phyloP scores from a whole-genome alignment of 2,888 invertebrate genomes.

The Xiphydria camelus region DNA sequence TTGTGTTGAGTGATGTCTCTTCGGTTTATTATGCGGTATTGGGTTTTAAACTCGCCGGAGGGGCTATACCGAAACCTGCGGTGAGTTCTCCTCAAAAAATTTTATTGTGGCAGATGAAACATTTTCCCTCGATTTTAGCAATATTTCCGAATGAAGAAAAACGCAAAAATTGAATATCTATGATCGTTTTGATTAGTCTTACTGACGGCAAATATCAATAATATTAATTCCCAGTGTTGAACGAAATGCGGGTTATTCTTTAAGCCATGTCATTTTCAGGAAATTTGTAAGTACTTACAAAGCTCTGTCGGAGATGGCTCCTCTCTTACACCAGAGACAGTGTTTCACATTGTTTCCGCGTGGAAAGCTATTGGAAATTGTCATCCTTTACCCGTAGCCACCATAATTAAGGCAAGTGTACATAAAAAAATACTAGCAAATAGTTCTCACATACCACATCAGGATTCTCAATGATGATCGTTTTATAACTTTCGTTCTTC shows the following conservation, averaged over 20 bases:
- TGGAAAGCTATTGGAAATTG: slow-evolving; percentile 66
- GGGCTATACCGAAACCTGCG: slow-evolving; percentile 62
- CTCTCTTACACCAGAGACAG: slow-evolving; percentile 55
- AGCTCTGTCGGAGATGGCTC: slow-evolving; percentile 51
- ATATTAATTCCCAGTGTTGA: too few relatives aligned
- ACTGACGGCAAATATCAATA: slow-evolving; percentile 33
- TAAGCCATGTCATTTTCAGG: slow-evolving; percentile 50
- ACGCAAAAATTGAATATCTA: slow-evolving; percentile 29
- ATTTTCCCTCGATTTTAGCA: not conserved
- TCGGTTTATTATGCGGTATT: slow-evolving; percentile 73
- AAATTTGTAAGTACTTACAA: slow-evolving; percentile 58
- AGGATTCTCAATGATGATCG: slow-evolving; percentile 36
- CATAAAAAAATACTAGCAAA: not conserved
- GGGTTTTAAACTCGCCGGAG: slow-evolving; percentile 71
- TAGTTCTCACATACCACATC: slow-evolving; percentile 1
- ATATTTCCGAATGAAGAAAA: slow-evolving; percentile 40
- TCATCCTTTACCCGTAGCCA: slow-evolving; percentile 60
- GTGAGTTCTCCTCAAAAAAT: slow-evolving; percentile 55
- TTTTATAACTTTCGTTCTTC: slow-evolving; percentile 48
- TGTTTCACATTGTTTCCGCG: slow-evolving; percentile 69
- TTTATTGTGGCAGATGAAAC: not conserved
- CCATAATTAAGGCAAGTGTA: slow-evolving; percentile 55
- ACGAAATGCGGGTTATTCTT: too few relatives aligned
- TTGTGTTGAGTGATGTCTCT: slow-evolving; percentile 62
- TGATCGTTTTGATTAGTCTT: slow-evolving; percentile 56